Conservation (phyloP, 2,113 vertebrate species). For the Marmota monax region DNA sequence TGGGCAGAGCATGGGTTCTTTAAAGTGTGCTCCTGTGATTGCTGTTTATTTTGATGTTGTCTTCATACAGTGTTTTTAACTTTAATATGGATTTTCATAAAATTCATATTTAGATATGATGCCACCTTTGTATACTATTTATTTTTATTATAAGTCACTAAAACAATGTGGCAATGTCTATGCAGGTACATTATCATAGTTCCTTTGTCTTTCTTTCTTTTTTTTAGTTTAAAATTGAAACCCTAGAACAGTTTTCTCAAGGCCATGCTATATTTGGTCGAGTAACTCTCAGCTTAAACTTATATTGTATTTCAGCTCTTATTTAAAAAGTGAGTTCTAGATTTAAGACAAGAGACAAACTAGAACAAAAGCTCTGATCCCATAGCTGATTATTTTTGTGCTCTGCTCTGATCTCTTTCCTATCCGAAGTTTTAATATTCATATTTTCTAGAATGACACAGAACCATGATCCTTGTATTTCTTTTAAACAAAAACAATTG, state of each 20-base stretch:
- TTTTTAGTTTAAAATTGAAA: not conserved
- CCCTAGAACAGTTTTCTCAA: constrained; percentile 24
- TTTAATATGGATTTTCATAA: not conserved
- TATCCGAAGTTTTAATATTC: not conserved
- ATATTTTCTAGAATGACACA: not conserved
- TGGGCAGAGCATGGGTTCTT: not conserved
- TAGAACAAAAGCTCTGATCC: not conserved
- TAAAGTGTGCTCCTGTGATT: not conserved
- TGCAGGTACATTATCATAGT: not conserved
- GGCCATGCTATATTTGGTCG: not conserved
- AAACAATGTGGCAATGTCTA: not conserved
- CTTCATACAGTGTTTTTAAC: not conserved
- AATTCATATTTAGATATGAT: not conserved
- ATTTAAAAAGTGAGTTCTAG: not conserved
- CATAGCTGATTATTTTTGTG: not conserved
- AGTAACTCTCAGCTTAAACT: not conserved
- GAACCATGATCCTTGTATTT: not conserved
- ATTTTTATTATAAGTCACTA: constrained; percentile 2
- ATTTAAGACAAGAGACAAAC: constrained; percentile 8
- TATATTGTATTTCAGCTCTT: not conserved
- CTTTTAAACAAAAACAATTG: constrained; percentile 42
- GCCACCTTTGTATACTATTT: not conserved
- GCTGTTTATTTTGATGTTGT: not conserved
- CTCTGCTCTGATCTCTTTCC: not conserved
- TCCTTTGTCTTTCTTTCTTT: not conserved